Percentiles rank a stretch among this genome's conserved stretches.
phyloP scores from a whole-genome alignment of 2,888 invertebrate genomes.

The Marronus borbonicus region DNA sequence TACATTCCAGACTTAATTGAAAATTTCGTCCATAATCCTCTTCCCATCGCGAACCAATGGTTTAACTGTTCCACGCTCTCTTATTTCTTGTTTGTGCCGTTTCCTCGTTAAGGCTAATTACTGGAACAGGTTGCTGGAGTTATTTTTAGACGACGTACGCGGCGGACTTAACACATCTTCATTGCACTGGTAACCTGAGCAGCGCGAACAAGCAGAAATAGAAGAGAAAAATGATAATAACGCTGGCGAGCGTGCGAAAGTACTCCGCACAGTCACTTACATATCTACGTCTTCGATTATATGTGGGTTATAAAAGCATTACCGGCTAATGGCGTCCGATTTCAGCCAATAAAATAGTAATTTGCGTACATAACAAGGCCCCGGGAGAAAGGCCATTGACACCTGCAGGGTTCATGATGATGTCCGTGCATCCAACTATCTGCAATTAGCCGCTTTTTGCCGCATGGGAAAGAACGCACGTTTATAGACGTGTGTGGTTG shows the following conservation, averaged over 20 bases:
- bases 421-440: slow-evolving; percentile 1
- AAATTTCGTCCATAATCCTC: slow-evolving; percentile 11
- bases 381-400: neutral
- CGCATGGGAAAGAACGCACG: neutral
- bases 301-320: slow-evolving; percentile 24
- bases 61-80: slow-evolving; percentile 15
- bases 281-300: neutral
- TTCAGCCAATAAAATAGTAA: slow-evolving; percentile 20
- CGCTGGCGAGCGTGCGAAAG: neutral
- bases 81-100: neutral
- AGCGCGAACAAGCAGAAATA: neutral
- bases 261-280: no score
- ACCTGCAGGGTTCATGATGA: neutral
- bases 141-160: neutral
- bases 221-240: neutral
- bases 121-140: neutral
- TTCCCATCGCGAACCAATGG: neutral
- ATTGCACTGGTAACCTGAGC: no score
- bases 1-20: slow-evolving; percentile 18
- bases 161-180: no score
- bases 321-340: slow-evolving; percentile 9
- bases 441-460: neutral
- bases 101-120: slow-evolving; percentile 24
- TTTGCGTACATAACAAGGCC: slow-evolving; percentile 13
- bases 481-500: no score